Conservation (phyloP, 2,797 vertebrate species). For the Chrysocyon brachyurus region DNA sequence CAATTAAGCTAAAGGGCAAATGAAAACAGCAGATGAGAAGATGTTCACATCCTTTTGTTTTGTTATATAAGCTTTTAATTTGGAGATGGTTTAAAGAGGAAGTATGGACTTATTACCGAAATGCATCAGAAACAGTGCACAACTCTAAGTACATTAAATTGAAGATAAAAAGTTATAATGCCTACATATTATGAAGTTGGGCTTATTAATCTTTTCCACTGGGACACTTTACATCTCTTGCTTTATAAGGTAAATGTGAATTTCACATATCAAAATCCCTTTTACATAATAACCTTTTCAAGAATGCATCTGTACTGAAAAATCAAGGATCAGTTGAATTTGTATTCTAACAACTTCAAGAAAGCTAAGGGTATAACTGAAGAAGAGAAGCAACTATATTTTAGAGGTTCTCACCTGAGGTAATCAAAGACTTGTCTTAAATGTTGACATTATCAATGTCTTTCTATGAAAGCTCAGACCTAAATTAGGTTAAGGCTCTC, state of each 20-base stretch:
- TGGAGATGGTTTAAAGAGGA: not conserved
- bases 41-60: not conserved
- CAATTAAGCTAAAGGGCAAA: not conserved
- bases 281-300: not conserved
- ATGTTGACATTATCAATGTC: not conserved
- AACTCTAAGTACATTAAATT: not conserved
- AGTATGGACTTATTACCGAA: not conserved
- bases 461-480: conserved; percentile 3
- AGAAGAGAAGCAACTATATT: not conserved
- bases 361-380: not conserved
- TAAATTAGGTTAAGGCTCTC: not conserved
- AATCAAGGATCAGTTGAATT: not conserved
- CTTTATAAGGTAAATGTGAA: conserved; percentile 18
- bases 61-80: not conserved
- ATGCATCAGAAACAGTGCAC: not conserved
- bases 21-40: not conserved
- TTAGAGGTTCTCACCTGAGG: not conserved
- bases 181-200: not conserved
- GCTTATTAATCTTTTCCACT: conserved; percentile 17
- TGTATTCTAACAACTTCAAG: not conserved
- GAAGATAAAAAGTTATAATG: not conserved
- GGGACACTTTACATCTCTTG: not conserved
- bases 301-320: not conserved
- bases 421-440: not conserved
- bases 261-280: conserved; percentile 1